A percentile compares a stretch with the other conserved stretches of the same genome.
phyloP scores from a whole-genome alignment of 2,113 vertebrate genomes.

The Helogale parvula region DNA sequence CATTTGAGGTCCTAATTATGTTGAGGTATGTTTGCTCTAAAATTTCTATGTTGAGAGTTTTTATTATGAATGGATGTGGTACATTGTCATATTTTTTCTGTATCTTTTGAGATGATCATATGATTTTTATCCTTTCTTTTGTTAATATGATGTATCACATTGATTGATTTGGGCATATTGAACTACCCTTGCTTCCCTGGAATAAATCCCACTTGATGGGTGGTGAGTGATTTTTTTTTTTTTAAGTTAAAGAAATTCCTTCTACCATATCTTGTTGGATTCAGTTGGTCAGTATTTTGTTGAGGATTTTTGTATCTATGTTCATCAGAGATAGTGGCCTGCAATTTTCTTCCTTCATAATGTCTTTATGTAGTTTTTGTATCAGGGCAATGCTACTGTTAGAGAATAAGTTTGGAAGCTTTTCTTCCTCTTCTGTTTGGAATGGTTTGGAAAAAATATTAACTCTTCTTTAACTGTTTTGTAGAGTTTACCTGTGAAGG shows the following conservation, averaged over 20 bases:
- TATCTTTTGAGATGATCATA: not conserved
- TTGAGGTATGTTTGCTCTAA: not conserved
- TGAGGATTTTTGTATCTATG: not conserved
- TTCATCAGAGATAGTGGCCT: not conserved
- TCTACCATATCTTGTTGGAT: not conserved
- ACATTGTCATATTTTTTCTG: not conserved
- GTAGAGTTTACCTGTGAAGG: not conserved
- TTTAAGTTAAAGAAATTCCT: not conserved
- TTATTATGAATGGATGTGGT: not conserved
- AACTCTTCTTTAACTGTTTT: not conserved
- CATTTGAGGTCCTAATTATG: not conserved
- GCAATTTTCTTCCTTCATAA: not conserved
- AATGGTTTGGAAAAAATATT: not conserved
- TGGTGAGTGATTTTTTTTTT: not conserved
- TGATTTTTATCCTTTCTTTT: not conserved
- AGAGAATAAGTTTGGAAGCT: not conserved
- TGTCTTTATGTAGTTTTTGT: not conserved
- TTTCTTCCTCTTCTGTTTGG: not conserved
- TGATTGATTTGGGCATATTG: not conserved
- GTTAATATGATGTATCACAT: not conserved
- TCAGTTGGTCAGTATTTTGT: not conserved
- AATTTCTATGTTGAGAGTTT: not conserved
- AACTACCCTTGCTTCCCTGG: not conserved
- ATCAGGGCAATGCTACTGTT: not conserved
- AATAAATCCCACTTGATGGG: not conserved